Evolutionary conservation across 92 coral and sea anemone genomes (phyloP), one percentile per base, ranked within the genome.

Genomic region (Zoanthus sociatus): DNA sequence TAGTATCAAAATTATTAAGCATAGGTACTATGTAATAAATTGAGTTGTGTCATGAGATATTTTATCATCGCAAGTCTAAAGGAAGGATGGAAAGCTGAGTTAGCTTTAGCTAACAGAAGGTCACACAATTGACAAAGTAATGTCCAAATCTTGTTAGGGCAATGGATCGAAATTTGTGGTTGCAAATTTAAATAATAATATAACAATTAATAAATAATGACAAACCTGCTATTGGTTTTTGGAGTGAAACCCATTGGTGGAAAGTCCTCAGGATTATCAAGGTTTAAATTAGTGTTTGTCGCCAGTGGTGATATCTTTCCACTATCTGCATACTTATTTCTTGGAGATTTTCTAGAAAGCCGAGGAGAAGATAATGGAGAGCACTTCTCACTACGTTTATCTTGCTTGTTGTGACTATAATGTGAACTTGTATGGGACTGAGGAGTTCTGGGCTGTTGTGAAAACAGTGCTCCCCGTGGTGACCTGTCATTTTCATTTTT

Each of bases 181-280:
- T 15, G 16, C 12, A 37, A 54, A n/a, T n/a, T n/a, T n/a, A n/a
- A n/a, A n/a, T n/a, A n/a, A n/a, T n/a, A n/a, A n/a, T n/a, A n/a
- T n/a, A n/a, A n/a, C 42, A 71, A 31, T 32, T n/a, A 7, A 60
- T 13, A 13, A 15, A 60, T 60, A 2, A 48, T 8, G 6, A n/a
- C 0, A 50, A 76, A 83, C 71, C 46, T 75, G 56, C 73, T 45
- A 9, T 53, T 21, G 87, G 82, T 85, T 86, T 63, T 81, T 64
- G 85, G 75, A 11, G 71, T 83, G 20, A 87, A 76, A 32, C 91
- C 87, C 85, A 97, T 89, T 9, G 99, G 92, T 56, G 99, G 99
- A 76, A 97, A 97, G 71, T 97, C 99, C 70, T 97, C 93, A 32
- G 86, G 86, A 72, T 93, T 92, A 78, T 97, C 95, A 21, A 97